phyloP scores from a whole-genome alignment of 2,797 vertebrate genomes.

The Buceros bicornis region DNA sequence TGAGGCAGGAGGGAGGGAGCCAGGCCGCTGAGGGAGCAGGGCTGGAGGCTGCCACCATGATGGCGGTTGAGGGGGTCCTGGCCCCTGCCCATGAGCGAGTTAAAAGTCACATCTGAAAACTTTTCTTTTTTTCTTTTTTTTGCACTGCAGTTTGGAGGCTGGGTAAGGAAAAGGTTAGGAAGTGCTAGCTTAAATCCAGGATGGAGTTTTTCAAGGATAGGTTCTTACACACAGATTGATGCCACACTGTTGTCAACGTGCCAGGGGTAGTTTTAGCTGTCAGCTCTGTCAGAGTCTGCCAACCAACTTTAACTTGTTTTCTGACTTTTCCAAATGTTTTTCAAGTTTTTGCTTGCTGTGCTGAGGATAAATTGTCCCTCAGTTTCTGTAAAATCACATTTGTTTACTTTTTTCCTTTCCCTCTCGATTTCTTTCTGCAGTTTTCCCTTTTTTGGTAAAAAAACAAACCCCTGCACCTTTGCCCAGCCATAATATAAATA shows the following conservation, averaged over 20 bases:
- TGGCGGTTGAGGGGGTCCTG: fast-evolving
- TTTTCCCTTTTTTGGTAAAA: neutral
- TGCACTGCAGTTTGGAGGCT: neutral
- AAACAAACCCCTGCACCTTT: neutral
- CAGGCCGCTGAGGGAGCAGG: fast-evolving
- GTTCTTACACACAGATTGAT: conserved; percentile 71
- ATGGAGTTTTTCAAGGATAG: conserved; percentile 57
- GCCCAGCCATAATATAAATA: neutral
- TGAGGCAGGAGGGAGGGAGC: neutral
- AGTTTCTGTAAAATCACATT: conserved; percentile 61
- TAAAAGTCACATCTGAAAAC: neutral
- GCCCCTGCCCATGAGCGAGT: fast-evolving
- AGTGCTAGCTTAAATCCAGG: conserved; percentile 64
- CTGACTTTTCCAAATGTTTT: conserved; percentile 71
- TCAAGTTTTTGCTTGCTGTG: conserved; percentile 51
- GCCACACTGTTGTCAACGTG: conserved; percentile 62
- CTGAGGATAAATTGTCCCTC: conserved; percentile 61
- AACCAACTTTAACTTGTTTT: conserved; percentile 73
- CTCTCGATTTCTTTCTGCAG: neutral
- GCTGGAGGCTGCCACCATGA: neutral
- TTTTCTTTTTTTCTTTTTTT: neutral
- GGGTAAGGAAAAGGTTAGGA: conserved; percentile 60
- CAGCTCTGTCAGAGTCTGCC: conserved; percentile 65
- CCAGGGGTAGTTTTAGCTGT: conserved; percentile 68
- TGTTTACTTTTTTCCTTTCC: conserved; percentile 67